Conservation (phyloP, 2,113 vertebrate genomes). For the Harpagus bidentatus region DNA sequence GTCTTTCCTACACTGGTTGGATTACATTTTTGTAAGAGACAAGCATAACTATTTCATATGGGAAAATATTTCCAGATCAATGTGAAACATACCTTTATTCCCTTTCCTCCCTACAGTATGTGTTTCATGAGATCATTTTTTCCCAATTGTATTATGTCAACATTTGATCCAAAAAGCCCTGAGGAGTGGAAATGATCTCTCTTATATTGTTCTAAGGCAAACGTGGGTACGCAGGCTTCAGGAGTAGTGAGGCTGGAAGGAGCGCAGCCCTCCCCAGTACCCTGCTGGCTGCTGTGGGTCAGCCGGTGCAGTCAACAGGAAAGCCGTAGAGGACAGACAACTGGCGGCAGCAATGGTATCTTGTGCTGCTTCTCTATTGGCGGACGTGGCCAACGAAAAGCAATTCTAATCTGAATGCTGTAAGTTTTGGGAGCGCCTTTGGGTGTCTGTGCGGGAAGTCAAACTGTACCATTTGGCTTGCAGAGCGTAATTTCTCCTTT, state of each 20-base stretch:
- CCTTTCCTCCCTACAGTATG: slow-evolving; percentile 40
- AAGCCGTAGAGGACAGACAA: no score
- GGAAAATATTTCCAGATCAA: slow-evolving; percentile 45
- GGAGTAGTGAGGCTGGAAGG: not conserved
- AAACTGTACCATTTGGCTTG: not conserved
- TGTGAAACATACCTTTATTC: slow-evolving; percentile 56
- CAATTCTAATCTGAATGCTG: not conserved
- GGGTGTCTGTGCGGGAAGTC: not conserved
- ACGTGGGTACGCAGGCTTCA: not conserved
- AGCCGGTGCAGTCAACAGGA: accelerated
- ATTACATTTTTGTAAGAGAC: not conserved
- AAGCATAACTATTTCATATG: not conserved
- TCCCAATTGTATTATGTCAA: slow-evolving; percentile 24
- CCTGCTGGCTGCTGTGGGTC: not conserved
- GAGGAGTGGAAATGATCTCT: slow-evolving; percentile 42
- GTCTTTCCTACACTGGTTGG: not conserved
- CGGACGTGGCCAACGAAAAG: not conserved
- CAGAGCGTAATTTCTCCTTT: not conserved
- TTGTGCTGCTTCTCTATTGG: not conserved
- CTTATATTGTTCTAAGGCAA: not conserved
- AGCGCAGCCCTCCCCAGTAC: not conserved
- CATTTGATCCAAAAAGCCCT: slow-evolving; percentile 40
- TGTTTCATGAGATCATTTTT: slow-evolving; percentile 39
- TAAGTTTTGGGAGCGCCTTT: not conserved
- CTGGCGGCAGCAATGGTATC: accelerated